Evolutionary conservation across 2,113 vertebrate genomes (phyloP), one percentile per base, ranked within the genome.

Genomic region (Pyrgilauda ruficollis): DNA sequence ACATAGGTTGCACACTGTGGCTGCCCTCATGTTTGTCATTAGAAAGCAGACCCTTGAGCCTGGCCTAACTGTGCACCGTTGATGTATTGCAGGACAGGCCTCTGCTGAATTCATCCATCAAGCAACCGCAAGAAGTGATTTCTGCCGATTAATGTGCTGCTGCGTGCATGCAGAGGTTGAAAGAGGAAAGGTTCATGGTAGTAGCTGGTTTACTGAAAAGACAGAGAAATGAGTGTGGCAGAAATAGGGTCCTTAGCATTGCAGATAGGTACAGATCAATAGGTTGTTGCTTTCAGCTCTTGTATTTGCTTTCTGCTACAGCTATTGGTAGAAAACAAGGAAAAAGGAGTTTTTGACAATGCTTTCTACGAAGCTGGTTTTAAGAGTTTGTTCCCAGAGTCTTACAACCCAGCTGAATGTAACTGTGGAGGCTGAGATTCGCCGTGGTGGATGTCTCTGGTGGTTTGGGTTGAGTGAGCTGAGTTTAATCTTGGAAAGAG

Each of bases 91-190:
- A 4, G 61, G 83, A 89, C 7, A 8, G 58, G 73, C 73, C 69
- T 78, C 79, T 84, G 75, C 88, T 90, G 90, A 46, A 84, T 89
- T 92, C 44, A 90, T 96, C 90, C 80, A 56, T 95, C 82, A 75
- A 41, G 64, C 24, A 91, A 80, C 78, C 6, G 0, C 90, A 80
- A 80, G 75, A 95, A 64, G 61, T 90, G 79, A 78, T 84, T 92
- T 90, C 76, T 74, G 66, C 3, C 10, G 73, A 93, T 95, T 90
- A 89, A 92, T 81, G 83, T 3, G 6, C 61, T 61, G 61, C 26
- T 77, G 64, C 61, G 47, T 78, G 72, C 44, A 28, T 17, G 62
- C 68, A 72, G 92, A 41, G 68, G 61, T 81, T 88, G 88, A 70
- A 89, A 86, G 75, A 70, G 84, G 59, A 86, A 74, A 61, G 52